Conservation (phyloP, 1,140 invertebrate genomes). For the Drosophila sproati region DNA sequence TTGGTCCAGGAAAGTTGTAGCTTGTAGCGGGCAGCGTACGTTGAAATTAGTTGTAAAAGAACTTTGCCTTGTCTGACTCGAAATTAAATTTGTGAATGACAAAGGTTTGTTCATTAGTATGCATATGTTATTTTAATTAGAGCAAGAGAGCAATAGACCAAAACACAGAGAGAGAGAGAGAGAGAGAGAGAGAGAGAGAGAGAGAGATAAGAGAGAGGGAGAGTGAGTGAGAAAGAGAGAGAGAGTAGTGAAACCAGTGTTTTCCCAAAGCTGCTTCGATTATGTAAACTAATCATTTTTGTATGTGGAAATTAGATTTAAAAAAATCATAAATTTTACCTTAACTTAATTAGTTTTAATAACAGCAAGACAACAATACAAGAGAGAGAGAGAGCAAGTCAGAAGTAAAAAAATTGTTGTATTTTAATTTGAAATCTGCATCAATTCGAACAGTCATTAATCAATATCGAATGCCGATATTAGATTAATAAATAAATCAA, state of each 20-base stretch:
- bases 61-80: conserved; percentile 49
- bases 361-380: no score
- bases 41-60: conserved; percentile 61
- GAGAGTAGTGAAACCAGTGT: background rate
- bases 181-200: background rate
- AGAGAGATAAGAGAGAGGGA: background rate
- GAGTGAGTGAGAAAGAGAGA: background rate
- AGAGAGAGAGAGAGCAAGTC: background rate
- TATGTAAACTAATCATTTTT: no score
- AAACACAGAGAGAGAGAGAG: background rate
- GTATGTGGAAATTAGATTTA: no score
- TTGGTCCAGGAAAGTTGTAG: conserved; percentile 58
- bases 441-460: conserved; percentile 8
- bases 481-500: conserved; percentile 71
- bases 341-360: no score
- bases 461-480: conserved; percentile 41
- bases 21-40: conserved; percentile 46
- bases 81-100: conserved; percentile 73
- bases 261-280: background rate
- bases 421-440: background rate
- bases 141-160: conserved; percentile 11
- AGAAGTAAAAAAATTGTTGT: background rate
- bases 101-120: conserved; percentile 65
- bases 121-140: conserved; percentile 71
- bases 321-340: no score